Base-by-base conservation (phyloP, 1,140 invertebrate genomes). In the Dendroctonus ponderosae region DNA sequence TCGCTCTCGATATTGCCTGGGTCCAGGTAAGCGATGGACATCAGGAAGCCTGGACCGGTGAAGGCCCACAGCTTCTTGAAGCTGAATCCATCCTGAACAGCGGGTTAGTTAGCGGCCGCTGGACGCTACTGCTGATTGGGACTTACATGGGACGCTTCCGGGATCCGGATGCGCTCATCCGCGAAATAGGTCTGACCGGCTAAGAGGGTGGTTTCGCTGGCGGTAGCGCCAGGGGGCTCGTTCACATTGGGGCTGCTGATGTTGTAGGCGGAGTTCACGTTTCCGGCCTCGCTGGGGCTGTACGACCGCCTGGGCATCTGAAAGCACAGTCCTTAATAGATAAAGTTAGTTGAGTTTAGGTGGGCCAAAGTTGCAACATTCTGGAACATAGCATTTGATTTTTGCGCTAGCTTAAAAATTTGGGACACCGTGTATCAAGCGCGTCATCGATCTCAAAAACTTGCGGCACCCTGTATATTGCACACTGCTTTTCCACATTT, bases 1-100 rank as follows among this genome's bases (percentile, higher is more conserved):
- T 97, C 94, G 41, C 92, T 93, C 82, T 96, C 93, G 70, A 97
- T 95, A 79, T 97, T 97, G 58, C 94, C 94, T 60, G 94, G 94
- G 82, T 97, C 94, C 37, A 97, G 79, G 80, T 96, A 96, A 26
- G 94, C 94, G 77, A 96, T 96, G 58, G 91, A 93, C 92, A 96
- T 96, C 46, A 96, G 80, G 79, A 96, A 96, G 42, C 93, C 93
- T 40, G 94, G 94, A 7, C 94, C 94, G 0, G 93, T 95, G 78
- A 96, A 97, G 50, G 91, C 92, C 93, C 93, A 96, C 82, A 97
- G 80, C 82, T 94, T 95, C 71, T 85, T 85, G 76, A 93, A 93
- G 80, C 91, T 96, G 79, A 96, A 94, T 44, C 76, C 70, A 43
- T 78, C 70, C 85, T 87, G 73, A 63, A 82, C 54, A 52, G 43